Conservation (phyloP, 2,797 vertebrate species). For the Anguilla marmorata region DNA sequence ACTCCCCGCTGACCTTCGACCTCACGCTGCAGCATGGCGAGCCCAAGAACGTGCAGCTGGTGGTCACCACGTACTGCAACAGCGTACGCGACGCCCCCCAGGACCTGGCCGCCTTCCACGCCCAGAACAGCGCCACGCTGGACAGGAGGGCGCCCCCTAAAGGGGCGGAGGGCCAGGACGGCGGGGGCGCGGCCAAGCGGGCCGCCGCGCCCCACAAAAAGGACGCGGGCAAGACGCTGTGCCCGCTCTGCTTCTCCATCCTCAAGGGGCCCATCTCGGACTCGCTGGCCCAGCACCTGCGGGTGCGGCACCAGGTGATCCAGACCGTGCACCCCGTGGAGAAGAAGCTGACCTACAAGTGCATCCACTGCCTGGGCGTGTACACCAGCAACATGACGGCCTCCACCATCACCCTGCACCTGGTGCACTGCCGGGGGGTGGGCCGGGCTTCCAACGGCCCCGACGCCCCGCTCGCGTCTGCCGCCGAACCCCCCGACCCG, state of each 20-base stretch:
- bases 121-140: slow-evolving; percentile 71
- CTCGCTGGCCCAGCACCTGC: slow-evolving; percentile 88
- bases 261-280: slow-evolving; percentile 94
- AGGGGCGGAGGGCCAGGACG: slow-evolving; percentile 75
- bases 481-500: slow-evolving; percentile 73
- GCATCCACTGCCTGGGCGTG: slow-evolving; percentile 96
- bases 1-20: slow-evolving; percentile 93
- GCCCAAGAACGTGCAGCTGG: slow-evolving; percentile 90
- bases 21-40: slow-evolving; percentile 91
- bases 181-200: slow-evolving; percentile 68
- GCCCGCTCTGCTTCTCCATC: slow-evolving; percentile 95
- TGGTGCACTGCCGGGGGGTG: slow-evolving; percentile 94
- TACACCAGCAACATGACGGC: slow-evolving; percentile 99
- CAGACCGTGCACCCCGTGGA: slow-evolving; percentile 97
- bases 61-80: slow-evolving; percentile 85
- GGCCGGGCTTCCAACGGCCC: slow-evolving; percentile 82
- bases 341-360: slow-evolving; percentile 97
- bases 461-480: slow-evolving; percentile 74
- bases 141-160: slow-evolving; percentile 70
- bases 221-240: slow-evolving; percentile 92
- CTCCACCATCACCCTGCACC: slow-evolving; percentile 94
- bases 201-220: slow-evolving; percentile 79
- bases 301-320: slow-evolving; percentile 94
- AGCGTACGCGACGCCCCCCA: slow-evolving; percentile 92
- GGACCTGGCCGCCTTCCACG: slow-evolving; percentile 79